These are phyloP conservation scores for Drosophila elegans DNA, from an alignment of 1,140 invertebrate genomes.

Conservation along the genomic window DNA sequence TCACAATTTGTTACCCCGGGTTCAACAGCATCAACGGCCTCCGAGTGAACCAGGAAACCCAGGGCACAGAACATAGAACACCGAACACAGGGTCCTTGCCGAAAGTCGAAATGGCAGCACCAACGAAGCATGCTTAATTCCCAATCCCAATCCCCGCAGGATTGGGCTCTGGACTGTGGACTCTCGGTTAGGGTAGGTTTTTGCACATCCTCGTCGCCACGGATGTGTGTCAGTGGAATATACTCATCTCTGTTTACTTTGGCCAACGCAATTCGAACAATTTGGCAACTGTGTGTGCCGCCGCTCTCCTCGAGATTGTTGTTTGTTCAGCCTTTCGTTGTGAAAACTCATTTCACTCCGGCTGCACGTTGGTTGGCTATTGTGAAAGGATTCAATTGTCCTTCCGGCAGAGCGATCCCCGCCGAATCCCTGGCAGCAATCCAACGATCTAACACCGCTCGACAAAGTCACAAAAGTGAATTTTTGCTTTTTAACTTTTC, in stretches of 20 bases:
- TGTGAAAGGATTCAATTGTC: constrained; percentile 71
- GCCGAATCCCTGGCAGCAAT: constrained; percentile 25
- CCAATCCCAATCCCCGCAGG: constrained; percentile 68
- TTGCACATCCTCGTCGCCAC: constrained; percentile 47
- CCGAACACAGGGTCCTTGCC: constrained; percentile 59
- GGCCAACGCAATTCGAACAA: constrained; percentile 79
- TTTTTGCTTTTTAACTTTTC: constrained; percentile 84
- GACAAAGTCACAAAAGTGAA: constrained; percentile 83
- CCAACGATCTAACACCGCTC: constrained; percentile 53
- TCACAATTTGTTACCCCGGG: constrained; percentile 56
- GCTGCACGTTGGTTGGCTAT: constrained; percentile 32
- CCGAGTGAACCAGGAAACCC: constrained; percentile 23
- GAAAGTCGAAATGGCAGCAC: constrained; percentile 80
- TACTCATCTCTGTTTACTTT: constrained; percentile 71
- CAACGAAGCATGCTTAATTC: constrained; percentile 84
- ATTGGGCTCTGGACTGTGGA: constrained; percentile 9
- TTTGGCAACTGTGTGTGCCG: constrained; percentile 80
- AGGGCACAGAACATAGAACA: too few species aligned
- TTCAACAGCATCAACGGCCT: constrained; percentile 65
- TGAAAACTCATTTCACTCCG: constrained; percentile 58
- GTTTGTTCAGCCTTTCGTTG: constrained; percentile 74
- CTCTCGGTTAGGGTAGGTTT: constrained; percentile 74
- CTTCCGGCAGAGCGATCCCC: constrained; percentile 27
- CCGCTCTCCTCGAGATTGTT: constrained; percentile 2
- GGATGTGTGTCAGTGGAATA: constrained; percentile 72